A percentile compares a stretch with the other conserved stretches of the same genome.
Conservation (phyloP, 2,888 invertebrate genomes). For the Hirtodrosophila duncani region DNA sequence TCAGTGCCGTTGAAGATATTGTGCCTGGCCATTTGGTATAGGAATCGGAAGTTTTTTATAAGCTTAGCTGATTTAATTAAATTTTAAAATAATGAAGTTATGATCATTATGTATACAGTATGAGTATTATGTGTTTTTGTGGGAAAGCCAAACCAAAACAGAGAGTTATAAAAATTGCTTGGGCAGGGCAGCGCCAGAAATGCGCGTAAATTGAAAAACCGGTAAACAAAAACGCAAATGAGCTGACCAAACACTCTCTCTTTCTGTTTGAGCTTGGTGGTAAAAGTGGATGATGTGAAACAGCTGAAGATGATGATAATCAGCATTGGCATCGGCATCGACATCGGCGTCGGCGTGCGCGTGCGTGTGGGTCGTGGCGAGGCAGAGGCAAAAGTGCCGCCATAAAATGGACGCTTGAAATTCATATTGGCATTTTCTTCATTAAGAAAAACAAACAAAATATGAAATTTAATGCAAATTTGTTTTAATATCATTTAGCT, state of each 20-base stretch:
- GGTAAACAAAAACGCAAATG: conserved; percentile 67
- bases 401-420: too few species aligned
- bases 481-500: too few species aligned
- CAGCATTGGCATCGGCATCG: conserved; percentile 10
- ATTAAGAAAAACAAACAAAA: too few species aligned
- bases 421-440: too few species aligned
- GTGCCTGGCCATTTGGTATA: neutral
- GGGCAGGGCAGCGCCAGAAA: conserved; percentile 33
- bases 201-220: conserved; percentile 54
- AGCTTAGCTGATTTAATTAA: conserved; percentile 55
- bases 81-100: conserved; percentile 66
- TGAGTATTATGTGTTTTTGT: conserved; percentile 9
- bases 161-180: conserved; percentile 35
- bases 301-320: conserved; percentile 19
- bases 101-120: conserved; percentile 31
- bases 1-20: conserved; percentile 42
- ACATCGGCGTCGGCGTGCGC: too few species aligned
- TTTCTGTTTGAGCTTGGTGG: conserved; percentile 64
- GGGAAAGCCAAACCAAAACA: conserved; percentile 24
- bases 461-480: too few species aligned
- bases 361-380: too few species aligned
- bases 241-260: conserved; percentile 72
- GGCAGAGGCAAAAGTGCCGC: conserved; percentile 12
- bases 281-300: conserved; percentile 67
- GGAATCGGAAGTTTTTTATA: conserved; percentile 63